Evolutionary conservation across 2,888 invertebrate genomes (phyloP), one percentile per base, ranked within the genome.

Genomic region (Taphrorychus bicolor): DNA sequence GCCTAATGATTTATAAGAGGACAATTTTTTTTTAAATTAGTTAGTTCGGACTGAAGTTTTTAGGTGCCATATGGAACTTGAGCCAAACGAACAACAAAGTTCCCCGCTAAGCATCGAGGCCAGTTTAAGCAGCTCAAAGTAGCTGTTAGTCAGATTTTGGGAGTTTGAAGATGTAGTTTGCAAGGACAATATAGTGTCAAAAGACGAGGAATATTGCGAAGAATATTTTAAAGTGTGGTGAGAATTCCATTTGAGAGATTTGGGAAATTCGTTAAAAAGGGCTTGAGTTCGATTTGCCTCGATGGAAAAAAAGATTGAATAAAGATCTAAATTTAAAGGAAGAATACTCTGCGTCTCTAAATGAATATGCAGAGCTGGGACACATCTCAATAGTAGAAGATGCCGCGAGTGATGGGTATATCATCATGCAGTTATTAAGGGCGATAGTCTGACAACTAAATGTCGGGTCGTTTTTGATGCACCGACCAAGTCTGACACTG

Each of bases 391-490:
- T 23, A 54, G 41, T 48, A 22, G 17, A 17, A 11, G 18, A 41
- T 32, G 24, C 5, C 18, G 42, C 14, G 7, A 41, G 17, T 4
- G 24, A 51, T 22, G 23, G 32, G 7, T 62, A 62, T 45, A 56
- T 1, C 57, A 57, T 58, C 64, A 57, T 40, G 41, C 58, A 1
- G 51, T 58, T 18, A n/a, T 62, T 3, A 48, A 52, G 16, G 16
- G 18, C 18, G 56, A 45, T 21, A 63, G 63, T 52, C 9, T 56
- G 11, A 66, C 62, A n/a, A 66, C 67, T 17, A 66, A 66, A 14
- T 17, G 22, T 21, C 32, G 67, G 1, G 67, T 56, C 7, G 57
- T 66, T 17, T 60, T 60, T 41, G 48, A 61, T 11, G 61, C 61
- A 5, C 41, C 52, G 1, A 41, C 61, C 11, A 62, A 62, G 21